A percentile compares a stretch with the other conserved stretches of the same genome.
These are phyloP conservation scores for Nymphalis urticae DNA, from an alignment of 2,888 invertebrate genomes.

Conservation along the genomic window DNA sequence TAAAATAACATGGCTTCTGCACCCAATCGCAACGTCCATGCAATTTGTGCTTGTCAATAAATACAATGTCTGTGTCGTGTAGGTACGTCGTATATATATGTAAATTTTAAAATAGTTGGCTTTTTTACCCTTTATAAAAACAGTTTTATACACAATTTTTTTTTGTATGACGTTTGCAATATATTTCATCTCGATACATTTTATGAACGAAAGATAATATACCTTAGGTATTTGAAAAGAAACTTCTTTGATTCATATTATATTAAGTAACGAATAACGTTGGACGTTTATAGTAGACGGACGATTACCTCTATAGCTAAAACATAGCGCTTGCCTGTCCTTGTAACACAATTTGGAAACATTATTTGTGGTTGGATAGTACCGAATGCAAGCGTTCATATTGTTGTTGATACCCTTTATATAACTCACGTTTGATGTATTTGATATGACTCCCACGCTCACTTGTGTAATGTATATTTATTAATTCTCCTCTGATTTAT, in stretches of 20 bases:
- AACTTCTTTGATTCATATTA: neutral
- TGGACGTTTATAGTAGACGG: slow-evolving; percentile 10
- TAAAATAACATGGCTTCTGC: too few species aligned
- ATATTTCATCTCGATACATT: too few species aligned
- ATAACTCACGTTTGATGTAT: neutral
- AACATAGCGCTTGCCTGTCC: slow-evolving; percentile 14
- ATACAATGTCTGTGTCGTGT: too few species aligned
- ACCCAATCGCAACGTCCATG: too few species aligned
- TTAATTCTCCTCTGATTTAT: too few species aligned
- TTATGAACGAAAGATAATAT: neutral
- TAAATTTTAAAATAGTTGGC: too few species aligned
- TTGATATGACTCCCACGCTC: neutral
- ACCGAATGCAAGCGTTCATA: slow-evolving; percentile 13
- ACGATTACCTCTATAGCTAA: slow-evolving; percentile 15
- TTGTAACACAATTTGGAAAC: slow-evolving; percentile 19
- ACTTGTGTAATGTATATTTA: too few species aligned
- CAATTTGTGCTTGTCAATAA: too few species aligned
- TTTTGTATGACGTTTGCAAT: too few species aligned
- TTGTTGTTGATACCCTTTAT: slow-evolving; percentile 1
- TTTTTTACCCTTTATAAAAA: too few species aligned
- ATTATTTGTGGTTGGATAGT: slow-evolving; percentile 24
- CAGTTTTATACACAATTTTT: too few species aligned
- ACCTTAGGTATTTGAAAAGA: neutral
- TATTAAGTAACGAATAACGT: neutral
- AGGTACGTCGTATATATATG: too few species aligned